Percentiles rank a stretch among this genome's conserved stretches.
Evolutionary conservation across 2,797 vertebrate species (phyloP).

Genomic region (Lindbergichthys nudifrons): DNA sequence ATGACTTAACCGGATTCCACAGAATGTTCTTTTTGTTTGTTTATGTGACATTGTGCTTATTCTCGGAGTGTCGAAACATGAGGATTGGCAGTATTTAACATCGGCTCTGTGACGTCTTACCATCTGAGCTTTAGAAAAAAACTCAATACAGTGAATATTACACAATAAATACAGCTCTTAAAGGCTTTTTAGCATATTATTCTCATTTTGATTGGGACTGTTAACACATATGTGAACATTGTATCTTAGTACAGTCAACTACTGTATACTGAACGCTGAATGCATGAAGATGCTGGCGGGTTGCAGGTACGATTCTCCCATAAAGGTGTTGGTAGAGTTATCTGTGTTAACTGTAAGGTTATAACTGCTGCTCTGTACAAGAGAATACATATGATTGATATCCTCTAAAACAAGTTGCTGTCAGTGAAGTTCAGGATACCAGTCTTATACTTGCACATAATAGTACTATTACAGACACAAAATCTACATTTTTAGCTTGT

Average conservation of each 20-base stretch:
- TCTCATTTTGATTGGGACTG: background rate
- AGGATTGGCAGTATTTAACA: slow-evolving; percentile 1
- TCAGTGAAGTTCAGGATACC: slow-evolving; percentile 5
- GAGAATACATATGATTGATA: background rate
- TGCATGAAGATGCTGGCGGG: background rate
- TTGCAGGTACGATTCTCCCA: background rate
- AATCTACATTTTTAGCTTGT: no score
- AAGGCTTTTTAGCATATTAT: background rate
- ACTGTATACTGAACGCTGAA: background rate
- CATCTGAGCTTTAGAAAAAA: background rate
- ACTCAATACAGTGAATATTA: background rate
- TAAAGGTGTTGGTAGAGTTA: background rate
- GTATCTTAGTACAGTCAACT: background rate
- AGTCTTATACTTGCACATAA: background rate
- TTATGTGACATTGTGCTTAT: slow-evolving; percentile 3
- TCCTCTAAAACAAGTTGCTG: background rate
- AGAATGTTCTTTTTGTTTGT: background rate
- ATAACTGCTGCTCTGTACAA: background rate
- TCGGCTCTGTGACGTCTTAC: background rate
- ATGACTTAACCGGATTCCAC: background rate
- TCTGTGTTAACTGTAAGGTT: background rate
- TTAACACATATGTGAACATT: no score
- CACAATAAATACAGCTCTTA: background rate
- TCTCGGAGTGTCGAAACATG: slow-evolving; percentile 7
- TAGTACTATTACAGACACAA: background rate